Evolutionary conservation across 2,113 vertebrate species (phyloP).

Genomic region (Calidris pygmaea): DNA sequence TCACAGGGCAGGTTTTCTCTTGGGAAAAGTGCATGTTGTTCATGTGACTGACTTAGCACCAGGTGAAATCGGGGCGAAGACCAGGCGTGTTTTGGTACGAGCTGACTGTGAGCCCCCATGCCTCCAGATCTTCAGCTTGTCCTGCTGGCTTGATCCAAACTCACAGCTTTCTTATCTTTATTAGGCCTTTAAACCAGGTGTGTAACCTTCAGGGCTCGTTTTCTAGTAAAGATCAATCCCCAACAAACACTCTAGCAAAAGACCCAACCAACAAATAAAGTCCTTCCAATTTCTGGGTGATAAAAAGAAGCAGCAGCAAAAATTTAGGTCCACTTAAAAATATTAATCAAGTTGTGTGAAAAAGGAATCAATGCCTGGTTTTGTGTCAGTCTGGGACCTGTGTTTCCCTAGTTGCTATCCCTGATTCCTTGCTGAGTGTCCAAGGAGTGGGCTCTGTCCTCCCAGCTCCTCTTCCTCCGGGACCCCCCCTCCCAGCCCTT

Average conservation of each 20-base stretch:
- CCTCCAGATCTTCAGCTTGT: background rate
- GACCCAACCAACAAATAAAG: background rate
- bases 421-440: background rate
- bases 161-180: background rate
- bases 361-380: background rate
- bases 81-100: background rate
- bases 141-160: background rate
- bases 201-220: background rate
- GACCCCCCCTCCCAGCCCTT: background rate
- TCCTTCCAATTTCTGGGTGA: background rate
- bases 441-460: background rate
- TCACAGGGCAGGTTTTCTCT: background rate
- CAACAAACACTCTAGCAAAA: background rate
- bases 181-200: background rate
- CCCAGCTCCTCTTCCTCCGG: background rate
- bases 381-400: background rate
- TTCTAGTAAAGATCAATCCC: background rate
- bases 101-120: fast-evolving
- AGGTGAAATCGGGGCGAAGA: background rate
- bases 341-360: background rate
- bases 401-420: background rate
- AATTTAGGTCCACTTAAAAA: background rate
- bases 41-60: background rate
- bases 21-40: background rate
- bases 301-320: background rate